A percentile compares a stretch with the other conserved stretches of the same genome.
Conservation (phyloP, 2,113 vertebrate species). For the Felis chaus region DNA sequence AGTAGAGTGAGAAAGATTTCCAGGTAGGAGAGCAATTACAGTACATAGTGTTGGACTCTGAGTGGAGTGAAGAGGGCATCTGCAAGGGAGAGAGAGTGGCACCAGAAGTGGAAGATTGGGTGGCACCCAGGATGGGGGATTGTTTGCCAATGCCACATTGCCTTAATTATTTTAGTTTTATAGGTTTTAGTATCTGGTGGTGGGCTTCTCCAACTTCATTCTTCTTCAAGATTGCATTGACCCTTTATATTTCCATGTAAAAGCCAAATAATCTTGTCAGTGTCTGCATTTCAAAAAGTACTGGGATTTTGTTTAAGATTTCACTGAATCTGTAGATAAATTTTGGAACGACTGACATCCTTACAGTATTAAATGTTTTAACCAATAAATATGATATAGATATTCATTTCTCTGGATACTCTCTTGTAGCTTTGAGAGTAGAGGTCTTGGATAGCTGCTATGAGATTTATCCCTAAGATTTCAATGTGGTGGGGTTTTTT, state of each 20-base stretch:
- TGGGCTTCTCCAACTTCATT: background rate
- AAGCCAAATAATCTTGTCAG: background rate
- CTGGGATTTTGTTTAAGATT: background rate
- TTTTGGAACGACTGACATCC: background rate
- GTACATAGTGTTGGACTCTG: background rate
- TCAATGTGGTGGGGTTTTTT: background rate
- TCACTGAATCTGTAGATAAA: background rate
- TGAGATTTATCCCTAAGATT: background rate
- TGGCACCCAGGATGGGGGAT: background rate
- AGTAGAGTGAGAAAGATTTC: background rate
- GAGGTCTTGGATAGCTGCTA: background rate
- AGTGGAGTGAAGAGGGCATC: background rate
- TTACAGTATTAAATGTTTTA: background rate
- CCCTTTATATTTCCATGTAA: background rate
- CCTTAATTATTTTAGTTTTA: background rate
- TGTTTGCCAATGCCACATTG: background rate
- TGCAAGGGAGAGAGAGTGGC: background rate
- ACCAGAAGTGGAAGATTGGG: background rate
- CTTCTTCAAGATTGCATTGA: background rate
- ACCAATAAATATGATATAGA: background rate
- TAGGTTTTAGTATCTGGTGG: background rate
- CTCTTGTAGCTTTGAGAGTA: background rate
- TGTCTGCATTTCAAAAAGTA: background rate
- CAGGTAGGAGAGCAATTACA: background rate
- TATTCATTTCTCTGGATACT: background rate